Conservation (phyloP, 2,888 invertebrate genomes). For the Julus scanicus region DNA sequence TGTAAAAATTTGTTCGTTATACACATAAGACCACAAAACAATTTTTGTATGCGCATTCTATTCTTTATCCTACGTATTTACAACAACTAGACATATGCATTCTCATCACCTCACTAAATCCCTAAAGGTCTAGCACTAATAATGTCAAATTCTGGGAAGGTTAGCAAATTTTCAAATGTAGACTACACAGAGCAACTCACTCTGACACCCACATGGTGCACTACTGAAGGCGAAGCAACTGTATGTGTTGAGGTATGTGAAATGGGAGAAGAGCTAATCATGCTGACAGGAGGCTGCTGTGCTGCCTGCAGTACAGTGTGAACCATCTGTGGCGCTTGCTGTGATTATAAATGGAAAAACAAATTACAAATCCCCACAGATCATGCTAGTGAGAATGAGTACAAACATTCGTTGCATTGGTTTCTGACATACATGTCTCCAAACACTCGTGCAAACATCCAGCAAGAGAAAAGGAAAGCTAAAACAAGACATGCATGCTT, state of each 20-base stretch:
- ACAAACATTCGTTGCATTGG: neutral
- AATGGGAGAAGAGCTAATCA: conserved; percentile 48
- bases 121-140: too few relatives aligned
- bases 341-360: conserved; percentile 39
- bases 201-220: conserved; percentile 51
- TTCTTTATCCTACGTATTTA: too few relatives aligned
- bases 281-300: conserved; percentile 50
- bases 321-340: conserved; percentile 56
- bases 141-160: neutral
- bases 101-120: too few relatives aligned
- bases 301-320: conserved; percentile 55
- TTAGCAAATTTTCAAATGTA: neutral
- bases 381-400: neutral
- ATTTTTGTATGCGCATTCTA: too few relatives aligned
- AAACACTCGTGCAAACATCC: neutral
- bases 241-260: conserved; percentile 52
- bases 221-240: conserved; percentile 49
- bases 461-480: neutral
- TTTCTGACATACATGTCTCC: neutral
- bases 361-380: neutral
- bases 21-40: too few relatives aligned
- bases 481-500: neutral
- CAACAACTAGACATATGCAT: too few relatives aligned
- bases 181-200: conserved; percentile 37
- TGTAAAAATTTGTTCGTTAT: too few relatives aligned